Evolutionary conservation across 2,113 vertebrate species (phyloP), one percentile per base, ranked within the genome.

Genomic region (Motacilla alba): DNA sequence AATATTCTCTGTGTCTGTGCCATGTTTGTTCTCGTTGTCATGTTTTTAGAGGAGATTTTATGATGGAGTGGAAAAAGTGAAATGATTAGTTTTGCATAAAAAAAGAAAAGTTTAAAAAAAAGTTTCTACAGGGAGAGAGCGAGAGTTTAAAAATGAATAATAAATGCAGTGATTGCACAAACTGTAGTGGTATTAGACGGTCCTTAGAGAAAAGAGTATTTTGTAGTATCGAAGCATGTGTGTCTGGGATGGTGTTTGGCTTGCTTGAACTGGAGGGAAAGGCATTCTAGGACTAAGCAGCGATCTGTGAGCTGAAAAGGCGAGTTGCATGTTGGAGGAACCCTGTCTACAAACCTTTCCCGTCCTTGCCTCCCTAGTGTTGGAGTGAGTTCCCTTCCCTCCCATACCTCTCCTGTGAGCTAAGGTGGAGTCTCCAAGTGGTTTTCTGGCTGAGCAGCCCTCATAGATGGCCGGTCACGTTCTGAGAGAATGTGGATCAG

Each of bases 41-140:
- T 98, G 97, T 98, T 98, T 98, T 98, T 98, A 98, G 97, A 98
- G 97, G 98, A 98, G 98, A 98, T 98, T 98, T 98, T 98, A 98
- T 98, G 98, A 98, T 97, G 98, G 98, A 95, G 95, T 96, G 96
- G 84, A 89, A 95, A 96, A 97, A 97, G 97, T 97, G 97, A 98
- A 98, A 98, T 97, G 96, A 95, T 95, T 98, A 98, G 98, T 98
- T 98, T 98, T 98, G 94, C 98, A 98, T 97, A 96, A 97, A 98
- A 98, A 98, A 93, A 94, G 28, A 87, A 97, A 97, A 96, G 73
- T 74, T 95, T 8, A 19, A 95, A 96, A 93, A 95, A 95, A 97
- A 97, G 91, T 97, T 98, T 98, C 96, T 98, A 96, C 95, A 44
- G 95, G 97, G 83, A 92, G 95, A 97, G 96, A 84, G 96, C n/a